phyloP scores from a whole-genome alignment of 2,888 invertebrate genomes.

The Melanostoma mellinum region DNA sequence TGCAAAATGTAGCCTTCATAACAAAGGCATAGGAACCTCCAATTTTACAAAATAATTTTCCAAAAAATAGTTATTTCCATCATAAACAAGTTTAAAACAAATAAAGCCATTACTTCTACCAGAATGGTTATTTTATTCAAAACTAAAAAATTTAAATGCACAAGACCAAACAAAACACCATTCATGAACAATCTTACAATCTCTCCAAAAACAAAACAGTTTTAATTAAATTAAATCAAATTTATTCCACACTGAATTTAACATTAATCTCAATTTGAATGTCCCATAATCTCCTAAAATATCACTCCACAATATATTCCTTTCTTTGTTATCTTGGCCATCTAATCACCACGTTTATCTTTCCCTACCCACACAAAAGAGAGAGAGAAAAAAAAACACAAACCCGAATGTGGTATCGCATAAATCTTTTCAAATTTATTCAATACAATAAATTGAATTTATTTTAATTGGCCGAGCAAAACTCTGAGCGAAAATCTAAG shows the following conservation, averaged over 20 bases:
- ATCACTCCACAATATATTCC: conserved; percentile 39
- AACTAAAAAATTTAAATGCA: no score
- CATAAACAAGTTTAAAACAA: no score
- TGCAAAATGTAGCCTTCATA: no score
- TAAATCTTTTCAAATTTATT: conserved; percentile 60
- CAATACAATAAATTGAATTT: conserved; percentile 65
- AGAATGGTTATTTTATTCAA: no score
- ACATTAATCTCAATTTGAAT: conserved; percentile 68
- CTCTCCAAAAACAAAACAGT: no score
- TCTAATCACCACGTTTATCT: conserved; percentile 43
- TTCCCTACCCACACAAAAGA: conserved; percentile 22
- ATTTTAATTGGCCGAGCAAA: conserved; percentile 58
- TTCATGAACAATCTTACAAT: no score
- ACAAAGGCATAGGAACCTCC: no score
- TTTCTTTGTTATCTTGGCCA: conserved; percentile 55
- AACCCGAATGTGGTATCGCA: conserved; percentile 34
- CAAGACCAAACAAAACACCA: no score
- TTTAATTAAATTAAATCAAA: conserved; percentile 2
- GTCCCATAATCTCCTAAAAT: conserved; percentile 55
- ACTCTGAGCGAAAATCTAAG: conserved; percentile 39
- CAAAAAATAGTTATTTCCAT: no score
- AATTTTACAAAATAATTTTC: no score
- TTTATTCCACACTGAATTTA: conserved; percentile 50
- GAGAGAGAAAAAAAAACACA: neutral
- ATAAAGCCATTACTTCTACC: no score